A percentile compares a stretch with the other conserved stretches of the same genome.
These are phyloP conservation scores for Solenopsis fugax DNA, from an alignment of 1,140 invertebrate species.

Conservation along the genomic window DNA sequence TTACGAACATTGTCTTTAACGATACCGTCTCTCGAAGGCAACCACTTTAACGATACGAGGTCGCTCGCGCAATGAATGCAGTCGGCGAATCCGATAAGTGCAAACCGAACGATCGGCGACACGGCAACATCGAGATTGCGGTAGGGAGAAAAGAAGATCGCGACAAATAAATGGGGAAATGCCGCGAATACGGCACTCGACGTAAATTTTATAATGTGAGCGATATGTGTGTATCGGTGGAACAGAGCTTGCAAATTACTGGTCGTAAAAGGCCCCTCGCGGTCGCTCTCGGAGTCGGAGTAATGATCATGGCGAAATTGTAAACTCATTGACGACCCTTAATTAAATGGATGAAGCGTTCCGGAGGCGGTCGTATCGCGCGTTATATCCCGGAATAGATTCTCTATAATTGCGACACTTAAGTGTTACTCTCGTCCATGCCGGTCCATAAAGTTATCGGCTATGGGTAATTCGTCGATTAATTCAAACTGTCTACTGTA, in stretches of 20 bases:
- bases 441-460: slow-evolving; percentile 74
- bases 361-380: slow-evolving; percentile 50
- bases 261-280: slow-evolving; percentile 33
- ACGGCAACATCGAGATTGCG: slow-evolving; percentile 9
- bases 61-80: slow-evolving; percentile 9
- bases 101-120: slow-evolving; percentile 46
- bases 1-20: slow-evolving; percentile 53
- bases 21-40: slow-evolving; percentile 48
- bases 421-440: slow-evolving; percentile 67
- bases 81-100: slow-evolving; percentile 37
- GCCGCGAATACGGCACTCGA: background rate
- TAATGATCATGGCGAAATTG: slow-evolving; percentile 62
- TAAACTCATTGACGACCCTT: slow-evolving; percentile 64
- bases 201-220: slow-evolving; percentile 36
- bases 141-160: background rate
- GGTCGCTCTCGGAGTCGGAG: slow-evolving; percentile 11
- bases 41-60: slow-evolving; percentile 38
- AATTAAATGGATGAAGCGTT: slow-evolving; percentile 73
- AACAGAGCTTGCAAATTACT: slow-evolving; percentile 36
- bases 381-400: slow-evolving; percentile 72
- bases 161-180: slow-evolving; percentile 19
- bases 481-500: slow-evolving; percentile 70
- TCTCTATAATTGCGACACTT: slow-evolving; percentile 74
- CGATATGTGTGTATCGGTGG: background rate
- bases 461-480: slow-evolving; percentile 73